These are phyloP conservation scores for Drosophila rellima DNA, from an alignment of 2,888 invertebrate genomes.

Conservation along the genomic window DNA sequence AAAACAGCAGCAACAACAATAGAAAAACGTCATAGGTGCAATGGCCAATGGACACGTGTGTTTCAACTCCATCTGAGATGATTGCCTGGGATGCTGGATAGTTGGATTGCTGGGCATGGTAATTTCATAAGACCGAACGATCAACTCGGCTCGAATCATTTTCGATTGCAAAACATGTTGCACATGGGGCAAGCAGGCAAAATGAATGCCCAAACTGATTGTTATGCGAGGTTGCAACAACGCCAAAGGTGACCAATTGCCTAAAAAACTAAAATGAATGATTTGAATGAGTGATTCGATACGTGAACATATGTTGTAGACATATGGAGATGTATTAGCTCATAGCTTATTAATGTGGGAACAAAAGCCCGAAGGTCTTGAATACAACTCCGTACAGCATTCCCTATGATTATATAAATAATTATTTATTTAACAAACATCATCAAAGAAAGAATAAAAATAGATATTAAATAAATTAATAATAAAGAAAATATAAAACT, in stretches of 20 bases:
- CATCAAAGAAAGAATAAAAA: too few species aligned
- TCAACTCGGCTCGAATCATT: conserved; percentile 63
- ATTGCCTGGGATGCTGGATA: conserved; percentile 54
- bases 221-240: conserved; percentile 54
- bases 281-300: conserved; percentile 27
- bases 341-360: conserved; percentile 1
- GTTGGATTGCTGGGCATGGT: conserved; percentile 57
- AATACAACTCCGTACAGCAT: background rate
- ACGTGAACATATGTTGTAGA: conserved; percentile 16
- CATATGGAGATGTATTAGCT: background rate
- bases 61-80: conserved; percentile 46
- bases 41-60: conserved; percentile 73
- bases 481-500: too few species aligned
- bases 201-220: conserved; percentile 36
- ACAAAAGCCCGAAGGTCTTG: background rate
- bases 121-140: conserved; percentile 63
- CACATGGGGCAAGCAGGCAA: conserved; percentile 52
- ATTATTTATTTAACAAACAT: background rate
- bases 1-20: conserved; percentile 20
- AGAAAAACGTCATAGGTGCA: conserved; percentile 55
- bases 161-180: conserved; percentile 75
- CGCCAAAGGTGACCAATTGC: conserved; percentile 60
- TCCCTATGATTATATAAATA: background rate
- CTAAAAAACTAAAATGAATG: conserved; percentile 23
- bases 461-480: too few species aligned